Evolutionary conservation across 2,797 vertebrate genomes (phyloP), one percentile per base, ranked within the genome.

Genomic region (Huso huso): DNA sequence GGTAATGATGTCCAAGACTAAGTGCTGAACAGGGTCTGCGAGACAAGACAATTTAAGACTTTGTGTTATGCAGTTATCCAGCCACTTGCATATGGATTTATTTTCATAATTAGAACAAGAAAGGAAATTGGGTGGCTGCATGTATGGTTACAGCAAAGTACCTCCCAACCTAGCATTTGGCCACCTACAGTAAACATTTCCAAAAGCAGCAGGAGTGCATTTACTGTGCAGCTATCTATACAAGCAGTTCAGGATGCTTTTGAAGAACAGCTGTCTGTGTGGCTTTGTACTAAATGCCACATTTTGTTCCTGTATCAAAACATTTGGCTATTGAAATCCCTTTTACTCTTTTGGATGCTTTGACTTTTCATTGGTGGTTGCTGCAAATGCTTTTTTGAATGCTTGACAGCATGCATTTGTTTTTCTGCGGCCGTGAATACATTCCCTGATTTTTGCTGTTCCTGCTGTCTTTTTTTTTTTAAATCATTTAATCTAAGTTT

Each of bases 211-310:
- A 50, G 65, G 51, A 7, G 48, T 62, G 48, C 15, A 62, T 67
- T 69, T 68, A 62, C 64, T 63, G 65, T 68, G 52, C 63, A 61
- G 55, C 8, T 63, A 73, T 70, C 69, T 18, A 18, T 64, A 51
- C 70, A 49, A 67, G 59, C 64, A 53, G 64, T 71, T 73, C 6
- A 62, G 70, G 12, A 65, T 64, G 68, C 52, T 61, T 71, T 55
- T 70, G 72, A 69, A 71, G 72, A 68, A 71, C 63, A 61, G 67
- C 64, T 51, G 12, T 18, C 58, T 61, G 60, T 59, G 69, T 71
- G 66, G 7, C 59, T 65, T 68, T 63, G 55, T 48, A 49, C 55
- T 67, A 58, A 63, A 62, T 58, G n/a, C 53, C 12, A 10, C 6
- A 9, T 48, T 64, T 67, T 71, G 66, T 71, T 67, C 57, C 55